phyloP scores from a whole-genome alignment of 2,797 vertebrate genomes.

The Aplochiton taeniatus region DNA sequence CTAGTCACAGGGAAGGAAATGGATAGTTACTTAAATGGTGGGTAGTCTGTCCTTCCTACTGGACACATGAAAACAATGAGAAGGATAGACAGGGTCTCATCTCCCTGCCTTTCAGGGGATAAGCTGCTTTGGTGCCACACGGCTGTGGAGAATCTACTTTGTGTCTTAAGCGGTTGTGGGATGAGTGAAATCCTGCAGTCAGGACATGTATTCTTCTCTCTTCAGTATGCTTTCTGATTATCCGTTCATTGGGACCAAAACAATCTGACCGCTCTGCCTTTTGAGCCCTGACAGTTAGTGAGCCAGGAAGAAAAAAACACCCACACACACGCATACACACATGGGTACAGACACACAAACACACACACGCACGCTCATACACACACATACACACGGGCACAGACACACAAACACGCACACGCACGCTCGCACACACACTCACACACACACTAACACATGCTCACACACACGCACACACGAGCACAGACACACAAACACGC shows the following conservation, averaged over 20 bases:
- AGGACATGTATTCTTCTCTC: slow-evolving; percentile 55
- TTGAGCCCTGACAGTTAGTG: no score
- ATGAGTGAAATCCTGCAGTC: slow-evolving; percentile 60
- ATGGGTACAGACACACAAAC: background rate
- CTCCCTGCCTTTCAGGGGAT: slow-evolving; percentile 67
- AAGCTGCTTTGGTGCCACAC: slow-evolving; percentile 64
- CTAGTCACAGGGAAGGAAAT: no score
- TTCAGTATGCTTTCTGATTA: slow-evolving; percentile 30
- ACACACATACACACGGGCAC: background rate
- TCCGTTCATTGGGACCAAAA: slow-evolving; percentile 52
- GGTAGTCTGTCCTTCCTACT: no score
- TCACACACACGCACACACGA: background rate
- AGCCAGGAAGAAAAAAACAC: no score
- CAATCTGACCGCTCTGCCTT: slow-evolving; percentile 2
- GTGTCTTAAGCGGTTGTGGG: slow-evolving; percentile 65
- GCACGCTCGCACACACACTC: background rate
- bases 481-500: no score
- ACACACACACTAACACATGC: background rate
- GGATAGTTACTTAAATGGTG: no score
- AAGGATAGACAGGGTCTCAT: slow-evolving; percentile 26
- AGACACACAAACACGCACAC: background rate
- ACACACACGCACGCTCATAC: background rate
- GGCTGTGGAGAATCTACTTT: slow-evolving; percentile 54
- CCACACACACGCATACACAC: no score
- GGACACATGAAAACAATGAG: no score